Base-by-base conservation (phyloP, 2,113 vertebrate species). In the Taxidea taxus region DNA sequence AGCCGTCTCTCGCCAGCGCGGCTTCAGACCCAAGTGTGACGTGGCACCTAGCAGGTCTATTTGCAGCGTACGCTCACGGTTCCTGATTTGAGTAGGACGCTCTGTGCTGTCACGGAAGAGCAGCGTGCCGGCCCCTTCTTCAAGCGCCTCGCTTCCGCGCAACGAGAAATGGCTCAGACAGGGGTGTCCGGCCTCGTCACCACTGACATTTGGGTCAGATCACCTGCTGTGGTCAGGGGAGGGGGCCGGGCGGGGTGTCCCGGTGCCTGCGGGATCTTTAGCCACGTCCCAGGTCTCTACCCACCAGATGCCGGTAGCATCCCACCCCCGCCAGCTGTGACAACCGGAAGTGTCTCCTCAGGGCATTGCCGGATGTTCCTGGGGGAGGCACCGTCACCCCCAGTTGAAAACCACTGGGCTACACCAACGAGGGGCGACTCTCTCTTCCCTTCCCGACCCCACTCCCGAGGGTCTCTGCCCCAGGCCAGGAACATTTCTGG, bases 31-130 rank as follows among this genome's bases (percentile, higher is more conserved):
- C 77, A 87, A 96, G 95, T 77, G 96, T 47, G 94, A 97, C 49
- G 70, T 0, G 1, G 87, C 83, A 90, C 97, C 98, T 95, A 80
- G 87, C 95, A 97, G 95, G 62, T 81, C 98, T 98, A 94, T 98
- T 97, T 97, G 44, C 84, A 93, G 64, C 6, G 87, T 89, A 81
- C 37, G 25, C 84, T 97, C 96, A 75, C 66, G 93, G 86, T 83
- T 92, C 83, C 95, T 97, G 75, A 39, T 6, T 92, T 84, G 66
- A 0, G 15, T 87, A 83, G 81, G 68, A 0, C 8, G 85, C 77
- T 98, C 92, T 95, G 60, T 12, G 34, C 72, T 87, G 70, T 93
- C 1, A 1, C 42, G 23, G 66, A 94, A 96, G 60, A 87, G 78
- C 27, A 34, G 82, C 64, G 84, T 58, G 56, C 37, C 44, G 87